Conservation (phyloP, 2,797 vertebrate genomes). For the Brotogeris chrysoptera region DNA sequence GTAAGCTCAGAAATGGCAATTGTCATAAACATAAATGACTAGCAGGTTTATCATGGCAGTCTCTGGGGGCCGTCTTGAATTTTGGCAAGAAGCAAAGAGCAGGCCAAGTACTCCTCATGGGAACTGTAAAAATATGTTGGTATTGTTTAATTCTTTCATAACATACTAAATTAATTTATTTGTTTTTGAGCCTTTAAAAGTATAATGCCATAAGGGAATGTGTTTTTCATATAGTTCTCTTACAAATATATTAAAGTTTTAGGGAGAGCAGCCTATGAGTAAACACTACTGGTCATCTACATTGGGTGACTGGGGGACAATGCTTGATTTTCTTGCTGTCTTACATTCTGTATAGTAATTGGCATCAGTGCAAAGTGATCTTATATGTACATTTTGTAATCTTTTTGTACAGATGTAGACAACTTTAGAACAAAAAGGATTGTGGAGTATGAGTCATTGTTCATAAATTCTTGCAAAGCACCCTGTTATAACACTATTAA, state of each 20-base stretch:
- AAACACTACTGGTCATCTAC: not conserved
- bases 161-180: conserved; percentile 71
- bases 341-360: not conserved
- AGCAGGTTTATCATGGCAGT: conserved; percentile 40
- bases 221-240: conserved; percentile 70
- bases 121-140: conserved; percentile 52
- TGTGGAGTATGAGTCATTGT: not conserved
- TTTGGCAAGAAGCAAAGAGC: conserved; percentile 50
- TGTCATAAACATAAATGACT: conserved; percentile 18
- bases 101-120: conserved; percentile 16
- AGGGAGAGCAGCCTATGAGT: not conserved
- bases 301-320: not conserved
- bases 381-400: not conserved
- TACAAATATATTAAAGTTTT: conserved; percentile 34
- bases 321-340: not conserved
- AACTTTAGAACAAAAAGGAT: not conserved
- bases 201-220: conserved; percentile 57
- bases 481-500: not conserved
- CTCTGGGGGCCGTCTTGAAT: conserved; percentile 30
- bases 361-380: not conserved
- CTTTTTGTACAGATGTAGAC: not conserved
- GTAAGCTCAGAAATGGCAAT: conserved; percentile 10
- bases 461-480: not conserved
- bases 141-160: conserved; percentile 68
- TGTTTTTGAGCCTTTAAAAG: conserved; percentile 68